phyloP scores from a whole-genome alignment of 1,140 invertebrate genomes.

The Chironomus tepperi region DNA sequence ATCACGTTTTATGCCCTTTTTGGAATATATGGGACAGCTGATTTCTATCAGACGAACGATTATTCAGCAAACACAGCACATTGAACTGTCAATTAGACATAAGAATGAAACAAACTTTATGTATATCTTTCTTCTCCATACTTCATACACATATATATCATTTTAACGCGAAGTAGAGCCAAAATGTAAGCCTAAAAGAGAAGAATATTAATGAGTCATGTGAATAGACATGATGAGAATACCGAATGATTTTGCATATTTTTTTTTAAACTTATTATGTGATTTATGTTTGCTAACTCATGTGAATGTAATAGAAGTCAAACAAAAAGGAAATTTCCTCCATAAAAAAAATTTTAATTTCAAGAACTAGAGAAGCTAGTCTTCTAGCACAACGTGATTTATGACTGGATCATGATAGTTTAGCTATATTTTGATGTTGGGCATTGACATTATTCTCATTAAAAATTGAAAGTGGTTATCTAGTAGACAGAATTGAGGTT shows the following conservation, averaged over 20 bases:
- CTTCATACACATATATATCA: background rate
- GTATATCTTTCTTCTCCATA: background rate
- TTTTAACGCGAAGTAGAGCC: background rate
- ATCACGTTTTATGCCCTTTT: no score
- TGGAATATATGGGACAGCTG: background rate
- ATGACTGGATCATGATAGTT: no score
- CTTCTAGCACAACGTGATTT: no score
- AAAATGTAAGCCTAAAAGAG: background rate
- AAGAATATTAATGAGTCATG: conserved; percentile 14
- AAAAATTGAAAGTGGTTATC: no score
- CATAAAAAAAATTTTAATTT: no score
- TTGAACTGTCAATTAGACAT: conserved; percentile 15
- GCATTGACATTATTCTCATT: no score
- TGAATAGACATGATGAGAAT: background rate
- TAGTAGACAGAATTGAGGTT: no score
- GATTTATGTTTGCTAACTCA: background rate
- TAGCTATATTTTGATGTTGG: no score
- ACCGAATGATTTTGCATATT: conserved; percentile 14
- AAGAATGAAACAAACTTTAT: background rate
- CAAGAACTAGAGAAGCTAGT: no score
- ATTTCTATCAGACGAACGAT: conserved; percentile 17
- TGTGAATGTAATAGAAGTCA: no score
- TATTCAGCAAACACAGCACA: background rate
- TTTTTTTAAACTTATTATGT: background rate
- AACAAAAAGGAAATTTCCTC: background rate